Base-by-base conservation (phyloP, 2,113 vertebrate genomes). In the Lepus europaeus region DNA sequence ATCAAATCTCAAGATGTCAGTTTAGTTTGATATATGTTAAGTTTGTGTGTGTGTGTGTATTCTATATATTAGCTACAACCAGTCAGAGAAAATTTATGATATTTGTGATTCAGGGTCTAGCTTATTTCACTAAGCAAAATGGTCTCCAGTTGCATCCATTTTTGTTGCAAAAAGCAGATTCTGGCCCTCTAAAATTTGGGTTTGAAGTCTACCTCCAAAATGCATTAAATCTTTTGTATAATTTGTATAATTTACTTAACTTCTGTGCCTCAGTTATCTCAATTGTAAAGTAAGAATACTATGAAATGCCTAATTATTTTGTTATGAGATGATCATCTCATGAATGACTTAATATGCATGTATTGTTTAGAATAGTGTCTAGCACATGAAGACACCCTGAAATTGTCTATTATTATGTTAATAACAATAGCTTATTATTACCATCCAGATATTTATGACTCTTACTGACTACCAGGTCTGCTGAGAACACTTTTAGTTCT, bases 161-260 rank as follows among this genome's bases (percentile, higher is more conserved):
- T 59, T 59, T 59, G 56, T 59, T 16, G 56, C 56, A 59, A 59
- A 82, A 61, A 51, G 3, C 9, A 33, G 14, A 77, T n/a, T 51
- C 16, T 36, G 5, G 19, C n/a, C 16, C 9, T 76, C 2, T 0
- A 61, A 10, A 59, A 0, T 10, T 14, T 73, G 27, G 6, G 12
- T 93, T 91, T 90, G 61, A 92, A 68, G 80, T 45, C 10, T 77
- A n/a, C 1, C 39, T 91, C 3, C 64, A 79, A 88, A 92, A 10
- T 29, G 53, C 1, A 20, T 11, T 76, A 36, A 9, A n/a, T 76
- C 12, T 45, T 45, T 45, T 45, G 45, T 7, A 61, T 68, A 13
- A 17, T 84, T 84, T 66, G 5, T 3, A 29, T 17, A 29, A 61
- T n/a, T 95, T 63, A 19, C 8, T 59, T 95, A 56, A 59, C 22